These are phyloP conservation scores for Hirtodrosophila trivittata DNA, from an alignment of 2,888 invertebrate species.

Conservation along the genomic window DNA sequence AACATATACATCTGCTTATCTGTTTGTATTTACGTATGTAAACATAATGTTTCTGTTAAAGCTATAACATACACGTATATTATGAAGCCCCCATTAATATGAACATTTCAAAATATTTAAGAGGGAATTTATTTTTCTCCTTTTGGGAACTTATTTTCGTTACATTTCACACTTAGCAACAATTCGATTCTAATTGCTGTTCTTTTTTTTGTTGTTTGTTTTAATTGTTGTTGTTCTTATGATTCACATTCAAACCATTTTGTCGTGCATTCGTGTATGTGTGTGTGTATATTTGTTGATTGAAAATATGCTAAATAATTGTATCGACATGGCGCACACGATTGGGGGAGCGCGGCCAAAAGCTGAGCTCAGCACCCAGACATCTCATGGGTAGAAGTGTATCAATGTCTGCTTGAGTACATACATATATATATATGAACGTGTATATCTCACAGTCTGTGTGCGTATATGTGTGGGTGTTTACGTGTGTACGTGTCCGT, in stretches of 20 bases:
- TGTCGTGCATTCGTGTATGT: slow-evolving; percentile 5
- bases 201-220: slow-evolving; percentile 16
- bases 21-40: not conserved
- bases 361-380: slow-evolving; percentile 45
- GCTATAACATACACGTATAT: no score
- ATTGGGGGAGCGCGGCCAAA: slow-evolving; percentile 41
- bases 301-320: slow-evolving; percentile 76
- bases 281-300: slow-evolving; percentile 38
- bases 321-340: slow-evolving; percentile 51
- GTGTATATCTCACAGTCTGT: not conserved
- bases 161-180: slow-evolving; percentile 29
- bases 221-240: slow-evolving; percentile 23
- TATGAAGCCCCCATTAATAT: no score
- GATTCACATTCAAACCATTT: slow-evolving; percentile 48
- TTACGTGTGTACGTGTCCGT: slow-evolving; percentile 7
- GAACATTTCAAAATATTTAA: no score
- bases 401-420: not conserved
- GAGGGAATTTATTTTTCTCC: no score
- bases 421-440: slow-evolving; percentile 11
- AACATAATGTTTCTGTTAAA: no score
- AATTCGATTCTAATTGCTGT: slow-evolving; percentile 27
- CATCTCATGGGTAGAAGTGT: slow-evolving; percentile 9
- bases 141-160: slow-evolving; percentile 8
- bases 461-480: not conserved
- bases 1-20: no score